Conservation (phyloP, 1,140 invertebrate genomes). For the Bombus superbus region DNA sequence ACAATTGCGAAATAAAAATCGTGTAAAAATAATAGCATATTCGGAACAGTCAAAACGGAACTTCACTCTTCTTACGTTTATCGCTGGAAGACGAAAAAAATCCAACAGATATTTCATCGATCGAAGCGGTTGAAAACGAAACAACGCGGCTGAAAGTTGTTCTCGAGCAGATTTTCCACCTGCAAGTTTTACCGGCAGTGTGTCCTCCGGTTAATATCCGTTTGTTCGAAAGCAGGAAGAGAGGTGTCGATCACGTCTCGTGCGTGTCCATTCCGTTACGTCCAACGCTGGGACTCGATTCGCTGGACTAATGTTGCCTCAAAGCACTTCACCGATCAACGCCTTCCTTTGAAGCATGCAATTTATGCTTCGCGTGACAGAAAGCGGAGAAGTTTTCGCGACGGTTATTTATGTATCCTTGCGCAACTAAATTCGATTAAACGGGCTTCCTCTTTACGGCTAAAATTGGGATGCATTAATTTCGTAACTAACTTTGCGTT, state of each 20-base stretch:
- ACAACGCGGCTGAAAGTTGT: neutral
- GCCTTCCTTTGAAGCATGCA: conserved; percentile 13
- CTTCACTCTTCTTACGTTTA: too few relatives aligned
- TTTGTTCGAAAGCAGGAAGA: conserved; percentile 49
- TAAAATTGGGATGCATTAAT: conserved; percentile 3
- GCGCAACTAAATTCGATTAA: conserved; percentile 21
- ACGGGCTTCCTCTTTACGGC: neutral
- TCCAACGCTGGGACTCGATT: conserved; percentile 53
- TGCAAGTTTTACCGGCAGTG: neutral
- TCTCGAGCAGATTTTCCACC: neutral
- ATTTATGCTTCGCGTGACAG: conserved; percentile 28
- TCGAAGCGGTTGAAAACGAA: neutral
- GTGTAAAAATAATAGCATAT: too few relatives aligned
- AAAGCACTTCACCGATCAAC: conserved; percentile 52
- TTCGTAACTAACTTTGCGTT: neutral
- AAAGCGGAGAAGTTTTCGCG: conserved; percentile 30
- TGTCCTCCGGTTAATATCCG: conserved; percentile 39
- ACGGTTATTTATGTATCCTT: conserved; percentile 31
- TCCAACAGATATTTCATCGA: too few relatives aligned
- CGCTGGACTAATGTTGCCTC: conserved; percentile 60
- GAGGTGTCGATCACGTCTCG: conserved; percentile 47
- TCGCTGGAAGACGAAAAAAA: too few relatives aligned
- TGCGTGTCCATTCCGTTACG: conserved; percentile 51
- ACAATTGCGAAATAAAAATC: too few relatives aligned
- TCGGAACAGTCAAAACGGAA: too few relatives aligned